Evolutionary conservation across 2,888 invertebrate genomes (phyloP).

Genomic region (Scelioninae gen. 1): DNA sequence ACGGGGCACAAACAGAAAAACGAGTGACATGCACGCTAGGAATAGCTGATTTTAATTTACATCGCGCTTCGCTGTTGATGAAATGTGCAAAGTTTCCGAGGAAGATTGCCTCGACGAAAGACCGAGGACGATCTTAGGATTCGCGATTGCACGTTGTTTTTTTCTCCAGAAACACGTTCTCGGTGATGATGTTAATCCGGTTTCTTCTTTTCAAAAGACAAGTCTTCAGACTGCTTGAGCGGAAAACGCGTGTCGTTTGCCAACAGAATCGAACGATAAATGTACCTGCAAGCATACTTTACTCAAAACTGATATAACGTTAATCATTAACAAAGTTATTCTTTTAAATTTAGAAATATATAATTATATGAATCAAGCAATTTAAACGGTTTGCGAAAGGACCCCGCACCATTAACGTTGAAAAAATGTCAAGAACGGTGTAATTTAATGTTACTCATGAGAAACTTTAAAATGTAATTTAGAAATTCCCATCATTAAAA

Average conservation of each 20-base stretch:
- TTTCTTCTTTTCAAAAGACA: conserved; percentile 66
- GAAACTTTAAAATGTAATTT: no score
- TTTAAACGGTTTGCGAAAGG: no score
- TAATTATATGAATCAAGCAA: no score
- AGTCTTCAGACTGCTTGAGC: conserved; percentile 55
- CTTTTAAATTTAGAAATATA: conserved; percentile 11
- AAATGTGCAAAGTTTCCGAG: conserved; percentile 67
- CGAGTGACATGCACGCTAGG: conserved; percentile 11
- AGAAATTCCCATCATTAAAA: no score
- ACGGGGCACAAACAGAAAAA: conserved; percentile 6
- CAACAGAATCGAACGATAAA: conserved; percentile 52
- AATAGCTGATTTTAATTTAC: conserved; percentile 57
- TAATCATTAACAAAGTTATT: conserved; percentile 12
- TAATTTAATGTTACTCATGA: no score
- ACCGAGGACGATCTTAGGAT: conserved; percentile 63
- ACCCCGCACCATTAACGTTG: no score
- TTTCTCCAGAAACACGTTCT: conserved; percentile 68
- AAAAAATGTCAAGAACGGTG: no score
- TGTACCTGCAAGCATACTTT: conserved; percentile 32
- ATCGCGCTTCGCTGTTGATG: conserved; percentile 51
- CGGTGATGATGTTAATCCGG: conserved; percentile 69
- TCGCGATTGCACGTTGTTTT: conserved; percentile 63
- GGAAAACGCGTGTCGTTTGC: conserved; percentile 62
- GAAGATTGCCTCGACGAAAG: conserved; percentile 66
- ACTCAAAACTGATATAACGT: conserved; percentile 2